These are phyloP conservation scores for Spermophilus dauricus DNA, from an alignment of 2,113 vertebrate species.

Conservation along the genomic window DNA sequence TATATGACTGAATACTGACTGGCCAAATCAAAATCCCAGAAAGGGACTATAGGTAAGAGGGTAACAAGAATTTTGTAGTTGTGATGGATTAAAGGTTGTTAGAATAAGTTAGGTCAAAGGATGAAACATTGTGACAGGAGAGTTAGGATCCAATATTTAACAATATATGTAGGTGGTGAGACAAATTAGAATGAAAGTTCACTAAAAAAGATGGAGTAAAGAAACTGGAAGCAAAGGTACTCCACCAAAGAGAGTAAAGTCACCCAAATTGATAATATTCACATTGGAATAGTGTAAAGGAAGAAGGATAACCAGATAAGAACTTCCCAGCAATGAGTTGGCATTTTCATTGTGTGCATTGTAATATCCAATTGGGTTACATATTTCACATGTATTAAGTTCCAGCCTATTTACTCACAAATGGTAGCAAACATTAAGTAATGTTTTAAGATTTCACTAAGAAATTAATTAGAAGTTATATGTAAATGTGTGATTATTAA, in stretches of 20 bases:
- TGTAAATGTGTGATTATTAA: slow-evolving; percentile 43
- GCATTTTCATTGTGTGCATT: not conserved
- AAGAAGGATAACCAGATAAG: not conserved
- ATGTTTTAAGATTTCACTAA: not conserved
- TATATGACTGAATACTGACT: not conserved
- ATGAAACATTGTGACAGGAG: not conserved
- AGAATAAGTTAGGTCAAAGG: not conserved
- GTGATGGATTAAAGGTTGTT: not conserved
- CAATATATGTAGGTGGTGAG: not conserved
- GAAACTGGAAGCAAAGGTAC: not conserved
- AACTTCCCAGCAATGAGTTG: not conserved
- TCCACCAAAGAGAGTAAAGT: not conserved
- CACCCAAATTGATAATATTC: not conserved
- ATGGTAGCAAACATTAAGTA: too few species aligned
- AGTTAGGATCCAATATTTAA: not conserved
- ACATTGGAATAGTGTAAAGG: not conserved
- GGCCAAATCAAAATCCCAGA: not conserved
- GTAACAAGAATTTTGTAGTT: not conserved
- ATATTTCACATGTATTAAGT: not conserved
- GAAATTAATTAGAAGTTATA: slow-evolving; percentile 39
- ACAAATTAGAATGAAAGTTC: not conserved
- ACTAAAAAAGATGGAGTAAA: not conserved
- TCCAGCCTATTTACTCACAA: too few species aligned
- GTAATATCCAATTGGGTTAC: not conserved
- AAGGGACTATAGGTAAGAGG: not conserved